A percentile compares a stretch with the other conserved stretches of the same genome.
Evolutionary conservation across 2,113 vertebrate genomes (phyloP).

Genomic region (Deroptyus accipitrinus): DNA sequence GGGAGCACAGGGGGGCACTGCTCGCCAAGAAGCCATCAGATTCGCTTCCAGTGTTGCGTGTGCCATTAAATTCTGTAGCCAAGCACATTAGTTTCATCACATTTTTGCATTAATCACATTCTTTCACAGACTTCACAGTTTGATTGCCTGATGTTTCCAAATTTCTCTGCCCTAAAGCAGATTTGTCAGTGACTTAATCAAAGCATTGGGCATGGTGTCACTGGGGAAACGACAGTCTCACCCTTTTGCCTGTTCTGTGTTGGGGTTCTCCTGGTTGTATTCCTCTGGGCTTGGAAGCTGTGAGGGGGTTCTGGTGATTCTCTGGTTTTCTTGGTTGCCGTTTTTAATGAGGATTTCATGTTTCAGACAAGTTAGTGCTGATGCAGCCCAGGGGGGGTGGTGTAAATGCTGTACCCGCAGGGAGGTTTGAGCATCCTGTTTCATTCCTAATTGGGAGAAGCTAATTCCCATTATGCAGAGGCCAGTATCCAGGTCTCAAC

Average conservation of each 20-base stretch:
- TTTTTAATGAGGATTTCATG: neutral
- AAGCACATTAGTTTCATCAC: conserved; percentile 59
- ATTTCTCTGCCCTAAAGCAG: conserved; percentile 64
- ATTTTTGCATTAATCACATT: conserved; percentile 69
- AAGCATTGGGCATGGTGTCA: neutral
- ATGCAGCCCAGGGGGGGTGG: neutral
- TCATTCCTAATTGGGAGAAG: neutral
- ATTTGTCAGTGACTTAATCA: conserved; percentile 60
- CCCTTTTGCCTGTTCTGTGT: neutral
- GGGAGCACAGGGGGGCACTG: neutral
- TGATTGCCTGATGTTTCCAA: conserved; percentile 70
- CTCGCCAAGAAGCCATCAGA: conserved; percentile 58
- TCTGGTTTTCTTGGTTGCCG: neutral
- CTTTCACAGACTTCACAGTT: conserved; percentile 72
- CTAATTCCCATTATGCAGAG: neutral
- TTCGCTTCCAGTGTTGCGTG: conserved; percentile 31
- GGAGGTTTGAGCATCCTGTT: neutral
- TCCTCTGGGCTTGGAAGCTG: neutral
- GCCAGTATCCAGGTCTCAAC: neutral
- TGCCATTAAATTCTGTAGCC: conserved; percentile 50
- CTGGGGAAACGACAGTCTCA: neutral
- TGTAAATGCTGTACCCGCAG: neutral
- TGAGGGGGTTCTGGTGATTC: neutral
- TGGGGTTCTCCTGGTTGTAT: neutral
- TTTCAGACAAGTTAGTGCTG: neutral